Conservation (phyloP, 1,140 invertebrate genomes). For the Helicoverpa armigera region DNA sequence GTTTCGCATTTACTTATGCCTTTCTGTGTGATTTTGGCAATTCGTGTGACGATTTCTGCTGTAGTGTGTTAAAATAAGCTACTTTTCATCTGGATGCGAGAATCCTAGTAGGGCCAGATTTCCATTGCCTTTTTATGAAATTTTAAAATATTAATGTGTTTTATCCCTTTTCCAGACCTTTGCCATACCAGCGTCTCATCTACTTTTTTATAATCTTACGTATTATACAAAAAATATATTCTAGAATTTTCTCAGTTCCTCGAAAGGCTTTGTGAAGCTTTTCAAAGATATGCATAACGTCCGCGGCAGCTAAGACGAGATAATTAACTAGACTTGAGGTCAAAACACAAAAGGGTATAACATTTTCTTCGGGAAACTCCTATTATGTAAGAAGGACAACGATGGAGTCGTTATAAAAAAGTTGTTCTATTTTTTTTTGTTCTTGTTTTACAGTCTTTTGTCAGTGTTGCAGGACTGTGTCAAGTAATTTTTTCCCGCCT, state of each 20-base stretch:
- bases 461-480: neutral
- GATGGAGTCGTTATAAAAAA: neutral
- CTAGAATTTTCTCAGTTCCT: neutral
- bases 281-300: constrained; percentile 6
- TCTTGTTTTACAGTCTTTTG: neutral
- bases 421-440: neutral
- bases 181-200: too few species aligned
- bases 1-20: too few species aligned
- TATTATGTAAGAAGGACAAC: neutral
- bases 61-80: too few species aligned
- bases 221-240: neutral
- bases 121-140: too few species aligned
- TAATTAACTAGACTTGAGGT: constrained; percentile 6
- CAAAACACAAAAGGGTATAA: constrained; percentile 15
- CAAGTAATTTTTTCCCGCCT: neutral
- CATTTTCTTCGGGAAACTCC: constrained; percentile 1
- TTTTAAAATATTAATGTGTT: too few species aligned
- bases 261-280: neutral
- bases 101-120: too few species aligned
- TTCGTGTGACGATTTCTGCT: too few species aligned
- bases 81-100: too few species aligned
- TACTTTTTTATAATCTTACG: neutral
- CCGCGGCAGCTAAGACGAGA: constrained; percentile 1
- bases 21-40: too few species aligned
- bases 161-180: too few species aligned